Evolutionary conservation across 2,888 invertebrate species (phyloP).

Genomic region (Eupithecia centaureata): DNA sequence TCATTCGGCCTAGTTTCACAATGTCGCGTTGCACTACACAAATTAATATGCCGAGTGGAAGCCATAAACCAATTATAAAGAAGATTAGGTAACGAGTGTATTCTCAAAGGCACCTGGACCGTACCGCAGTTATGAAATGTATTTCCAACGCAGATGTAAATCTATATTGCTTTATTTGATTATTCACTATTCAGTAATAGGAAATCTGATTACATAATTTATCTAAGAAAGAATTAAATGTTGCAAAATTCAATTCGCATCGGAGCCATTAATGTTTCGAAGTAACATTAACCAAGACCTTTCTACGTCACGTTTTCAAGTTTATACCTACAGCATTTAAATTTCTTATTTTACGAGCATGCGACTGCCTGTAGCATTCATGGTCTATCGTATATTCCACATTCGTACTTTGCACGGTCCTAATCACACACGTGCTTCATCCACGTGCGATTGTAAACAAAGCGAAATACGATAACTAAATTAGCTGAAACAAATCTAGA

Average conservation of each 20-base stretch:
- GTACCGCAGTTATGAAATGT: conserved; percentile 61
- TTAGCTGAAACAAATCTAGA: conserved; percentile 34
- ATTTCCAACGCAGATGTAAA: conserved; percentile 46
- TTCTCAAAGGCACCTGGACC: conserved; percentile 65
- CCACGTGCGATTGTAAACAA: conserved; percentile 23
- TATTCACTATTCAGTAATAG: conserved; percentile 32
- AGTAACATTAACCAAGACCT: background rate
- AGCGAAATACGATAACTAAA: conserved; percentile 25
- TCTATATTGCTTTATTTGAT: conserved; percentile 40
- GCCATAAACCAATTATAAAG: conserved; percentile 58
- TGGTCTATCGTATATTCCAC: background rate
- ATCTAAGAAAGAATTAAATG: conserved; percentile 26
- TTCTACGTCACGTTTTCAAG: background rate
- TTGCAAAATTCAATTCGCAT: conserved; percentile 25
- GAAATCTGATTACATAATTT: conserved; percentile 35
- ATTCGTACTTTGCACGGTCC: background rate
- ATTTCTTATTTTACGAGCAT: background rate
- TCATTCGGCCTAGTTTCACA: conserved; percentile 49
- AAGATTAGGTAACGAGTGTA: conserved; percentile 65
- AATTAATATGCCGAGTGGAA: conserved; percentile 58
- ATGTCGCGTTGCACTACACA: conserved; percentile 47
- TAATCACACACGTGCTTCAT: conserved; percentile 22
- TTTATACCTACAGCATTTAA: background rate
- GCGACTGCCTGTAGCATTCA: background rate
- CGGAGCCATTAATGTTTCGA: background rate